Conservation (phyloP, 2,797 vertebrate species). For the Characodon lateralis region DNA sequence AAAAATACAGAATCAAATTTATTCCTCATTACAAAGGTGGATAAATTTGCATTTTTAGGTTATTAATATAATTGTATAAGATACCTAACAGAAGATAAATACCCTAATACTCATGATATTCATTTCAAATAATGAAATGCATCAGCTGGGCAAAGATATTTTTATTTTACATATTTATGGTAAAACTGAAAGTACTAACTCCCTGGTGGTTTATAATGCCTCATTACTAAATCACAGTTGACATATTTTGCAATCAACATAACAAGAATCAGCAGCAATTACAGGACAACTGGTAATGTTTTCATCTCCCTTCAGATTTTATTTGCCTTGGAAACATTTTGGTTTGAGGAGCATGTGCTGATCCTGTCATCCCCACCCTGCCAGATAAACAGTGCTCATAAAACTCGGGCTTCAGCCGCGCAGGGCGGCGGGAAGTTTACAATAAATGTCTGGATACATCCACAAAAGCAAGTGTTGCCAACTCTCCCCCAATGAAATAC, state of each 20-base stretch:
- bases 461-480: slow-evolving; percentile 65
- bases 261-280: slow-evolving; percentile 53
- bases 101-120: neutral
- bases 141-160: neutral
- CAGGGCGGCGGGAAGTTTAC: slow-evolving; percentile 71
- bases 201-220: slow-evolving; percentile 10
- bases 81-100: neutral
- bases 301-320: slow-evolving; percentile 59
- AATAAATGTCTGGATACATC: slow-evolving; percentile 78
- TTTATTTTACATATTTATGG: slow-evolving; percentile 4
- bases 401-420: slow-evolving; percentile 69
- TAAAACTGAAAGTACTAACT: slow-evolving; percentile 2
- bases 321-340: slow-evolving; percentile 68
- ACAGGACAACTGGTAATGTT: slow-evolving; percentile 59
- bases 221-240: slow-evolving; percentile 31
- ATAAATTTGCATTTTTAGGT: neutral
- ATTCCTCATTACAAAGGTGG: neutral
- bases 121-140: neutral
- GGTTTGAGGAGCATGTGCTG: slow-evolving; percentile 50
- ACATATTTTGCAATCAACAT: slow-evolving; percentile 40
- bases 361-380: slow-evolving; percentile 56
- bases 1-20: neutral
- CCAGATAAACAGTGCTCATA: slow-evolving; percentile 75
- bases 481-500: slow-evolving; percentile 67
- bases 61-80: neutral